phyloP scores from a whole-genome alignment of 53 echinoderm and acorn worm species.

The Astropecten irregularis region DNA sequence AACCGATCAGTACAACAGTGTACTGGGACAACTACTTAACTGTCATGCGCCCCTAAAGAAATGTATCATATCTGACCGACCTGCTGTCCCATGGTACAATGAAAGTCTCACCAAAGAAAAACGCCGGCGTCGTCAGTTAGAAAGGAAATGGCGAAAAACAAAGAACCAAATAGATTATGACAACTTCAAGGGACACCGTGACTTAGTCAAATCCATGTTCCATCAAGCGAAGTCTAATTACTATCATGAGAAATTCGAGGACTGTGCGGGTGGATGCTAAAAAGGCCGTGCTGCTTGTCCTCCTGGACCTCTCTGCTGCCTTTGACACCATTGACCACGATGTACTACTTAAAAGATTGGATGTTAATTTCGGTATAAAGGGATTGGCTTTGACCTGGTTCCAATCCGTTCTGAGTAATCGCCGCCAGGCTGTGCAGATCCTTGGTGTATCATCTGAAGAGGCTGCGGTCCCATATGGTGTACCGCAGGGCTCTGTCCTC shows the following conservation, averaged over 20 bases:
- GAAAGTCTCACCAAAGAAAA: slow-evolving; percentile 26
- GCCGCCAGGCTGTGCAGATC: not conserved
- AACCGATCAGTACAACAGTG: slow-evolving; percentile 19
- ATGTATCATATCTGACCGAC: slow-evolving; percentile 1
- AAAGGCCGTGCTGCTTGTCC: slow-evolving; percentile 3
- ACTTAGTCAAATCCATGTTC: slow-evolving; percentile 9
- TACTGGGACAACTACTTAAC: slow-evolving; percentile 3
- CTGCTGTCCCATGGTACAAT: slow-evolving; percentile 35
- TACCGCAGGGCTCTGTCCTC: too few species aligned
- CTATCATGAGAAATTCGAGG: slow-evolving; percentile 29
- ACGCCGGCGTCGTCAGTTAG: slow-evolving; percentile 19
- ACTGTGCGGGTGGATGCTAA: slow-evolving; percentile 18
- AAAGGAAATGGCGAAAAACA: slow-evolving; percentile 44
- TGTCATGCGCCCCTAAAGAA: slow-evolving; percentile 30
- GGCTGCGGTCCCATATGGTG: too few species aligned
- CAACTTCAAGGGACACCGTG: slow-evolving; percentile 29
- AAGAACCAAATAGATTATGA: not conserved
- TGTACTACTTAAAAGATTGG: not conserved
- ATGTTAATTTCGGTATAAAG: not conserved
- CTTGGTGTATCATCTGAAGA: too few species aligned
- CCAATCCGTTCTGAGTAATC: not conserved
- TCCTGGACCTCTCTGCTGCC: slow-evolving; percentile 39
- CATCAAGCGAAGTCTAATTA: slow-evolving; percentile 12
- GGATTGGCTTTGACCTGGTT: slow-evolving; percentile 25
- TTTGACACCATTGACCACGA: slow-evolving; percentile 51